A percentile compares a stretch with the other conserved stretches of the same genome.
These are phyloP conservation scores for Scopus umbretta DNA, from an alignment of 2,113 vertebrate genomes.

Conservation along the genomic window DNA sequence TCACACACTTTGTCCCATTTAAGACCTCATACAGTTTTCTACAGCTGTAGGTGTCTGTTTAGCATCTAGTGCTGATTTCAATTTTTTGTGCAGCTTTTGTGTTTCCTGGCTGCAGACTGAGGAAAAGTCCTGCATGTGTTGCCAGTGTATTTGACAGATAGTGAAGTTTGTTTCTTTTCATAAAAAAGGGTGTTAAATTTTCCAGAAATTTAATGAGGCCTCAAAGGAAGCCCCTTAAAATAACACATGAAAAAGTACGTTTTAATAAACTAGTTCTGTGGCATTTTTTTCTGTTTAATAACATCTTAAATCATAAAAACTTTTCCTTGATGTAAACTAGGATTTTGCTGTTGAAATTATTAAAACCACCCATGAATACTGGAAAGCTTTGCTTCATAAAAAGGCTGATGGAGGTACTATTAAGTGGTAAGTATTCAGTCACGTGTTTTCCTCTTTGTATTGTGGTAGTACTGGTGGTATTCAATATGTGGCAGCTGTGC, in stretches of 20 bases:
- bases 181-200: not conserved
- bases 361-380: conserved; percentile 84
- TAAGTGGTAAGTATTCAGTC: conserved; percentile 79
- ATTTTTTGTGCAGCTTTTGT: fast-evolving
- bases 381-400: conserved; percentile 88
- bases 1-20: not conserved
- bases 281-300: not conserved
- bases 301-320: not conserved
- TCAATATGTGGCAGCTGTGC: not conserved
- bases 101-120: not conserved
- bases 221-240: not conserved
- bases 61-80: not conserved
- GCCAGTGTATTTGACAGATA: not conserved
- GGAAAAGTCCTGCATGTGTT: not conserved
- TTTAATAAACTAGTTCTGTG: not conserved
- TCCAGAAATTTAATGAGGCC: not conserved
- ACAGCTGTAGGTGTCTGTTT: not conserved
- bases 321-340: conserved; percentile 66
- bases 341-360: conserved; percentile 90
- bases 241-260: not conserved
- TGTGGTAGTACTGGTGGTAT: not conserved
- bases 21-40: not conserved
- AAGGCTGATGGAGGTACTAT: conserved; percentile 76
- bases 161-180: not conserved
- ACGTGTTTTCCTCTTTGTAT: not conserved